Conservation (phyloP, 2,888 invertebrate genomes). For the Molorchus minor region DNA sequence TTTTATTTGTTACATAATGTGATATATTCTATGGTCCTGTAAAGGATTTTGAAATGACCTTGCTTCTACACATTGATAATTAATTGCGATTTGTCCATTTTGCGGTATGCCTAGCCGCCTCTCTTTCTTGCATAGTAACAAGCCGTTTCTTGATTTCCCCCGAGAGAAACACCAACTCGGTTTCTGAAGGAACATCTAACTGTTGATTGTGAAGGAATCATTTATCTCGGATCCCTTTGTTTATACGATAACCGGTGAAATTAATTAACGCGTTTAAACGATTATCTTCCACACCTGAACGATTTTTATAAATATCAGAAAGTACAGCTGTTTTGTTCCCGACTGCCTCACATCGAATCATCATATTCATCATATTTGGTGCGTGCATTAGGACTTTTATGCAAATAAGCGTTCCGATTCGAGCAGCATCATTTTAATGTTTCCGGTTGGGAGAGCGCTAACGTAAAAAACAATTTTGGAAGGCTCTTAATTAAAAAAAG, state of each 20-base stretch:
- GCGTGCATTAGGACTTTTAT: too few relatives aligned
- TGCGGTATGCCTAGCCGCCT: slow-evolving; percentile 34
- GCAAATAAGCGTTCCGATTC: too few relatives aligned
- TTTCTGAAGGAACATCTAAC: slow-evolving; percentile 35
- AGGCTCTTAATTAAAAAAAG: neutral
- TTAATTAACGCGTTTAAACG: slow-evolving; percentile 1
- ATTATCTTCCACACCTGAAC: neutral
- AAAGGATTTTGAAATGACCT: too few relatives aligned
- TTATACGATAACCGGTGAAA: slow-evolving; percentile 1
- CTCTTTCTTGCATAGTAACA: slow-evolving; percentile 41
- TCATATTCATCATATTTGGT: too few relatives aligned
- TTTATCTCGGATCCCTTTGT: slow-evolving; percentile 2
- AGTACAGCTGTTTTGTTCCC: neutral
- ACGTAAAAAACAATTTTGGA: neutral
- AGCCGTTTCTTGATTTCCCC: slow-evolving; percentile 44
- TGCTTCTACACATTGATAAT: slow-evolving; percentile 31
- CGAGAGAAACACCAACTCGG: slow-evolving; percentile 34
- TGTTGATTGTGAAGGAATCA: slow-evolving; percentile 20
- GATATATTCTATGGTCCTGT: too few relatives aligned
- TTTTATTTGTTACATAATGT: too few relatives aligned
- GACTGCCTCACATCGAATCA: too few relatives aligned
- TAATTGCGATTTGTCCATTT: slow-evolving; percentile 44
- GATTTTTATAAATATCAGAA: too few relatives aligned
- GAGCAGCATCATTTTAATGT: too few relatives aligned
- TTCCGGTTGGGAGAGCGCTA: too few relatives aligned